Base-by-base conservation (phyloP, 2,888 invertebrate genomes). In the Eumerus sabulonum region DNA sequence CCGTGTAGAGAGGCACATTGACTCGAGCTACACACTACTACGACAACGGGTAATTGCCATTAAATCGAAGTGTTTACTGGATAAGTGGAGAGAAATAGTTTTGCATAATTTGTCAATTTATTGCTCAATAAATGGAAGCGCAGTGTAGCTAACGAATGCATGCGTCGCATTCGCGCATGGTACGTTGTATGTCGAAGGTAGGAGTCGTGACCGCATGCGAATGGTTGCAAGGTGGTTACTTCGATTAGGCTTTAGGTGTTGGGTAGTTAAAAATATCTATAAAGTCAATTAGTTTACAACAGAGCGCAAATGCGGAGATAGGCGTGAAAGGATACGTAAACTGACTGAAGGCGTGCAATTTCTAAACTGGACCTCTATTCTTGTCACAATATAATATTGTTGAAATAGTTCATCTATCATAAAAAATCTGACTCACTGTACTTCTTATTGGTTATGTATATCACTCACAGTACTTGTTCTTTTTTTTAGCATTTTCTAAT, bases 61-160 rank as follows among this genome's bases (percentile, higher is more conserved):
- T 74, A 62, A 74, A 74, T 62, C 68, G 38, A 74, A 67, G 67
- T 67, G 73, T 74, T 68, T 68, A 74, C 67, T 57, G 62, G 60
- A 47, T 74, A 62, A 64, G 72, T 57, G 71, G 56, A 18, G 44
- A 63, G 56, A 71, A 71, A 73, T 64, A 19, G 16, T 5, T 67
- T 73, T 67, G 62, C 56, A 74, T 72, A 64, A 59, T 64, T 72
- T 59, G 47, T 40, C 50, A 56, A 68, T 74, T 74, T 62, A 62
- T 68, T 62, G 44, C 19, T 12, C 68, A 56, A 62, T 56, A 53
- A 59, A 48, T 13, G 38, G 45, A 45, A 56, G 60, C 27, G 27
- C 12, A 5, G 12, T 9, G 42, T 13, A 42, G 13, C 13, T 42
- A n/a, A 13, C n/a, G n/a, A 42, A 42, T 27, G 27, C 27, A 27